Evolutionary conservation across 2,113 vertebrate genomes (phyloP).

Genomic region (Reinhardtius hippoglossoides): DNA sequence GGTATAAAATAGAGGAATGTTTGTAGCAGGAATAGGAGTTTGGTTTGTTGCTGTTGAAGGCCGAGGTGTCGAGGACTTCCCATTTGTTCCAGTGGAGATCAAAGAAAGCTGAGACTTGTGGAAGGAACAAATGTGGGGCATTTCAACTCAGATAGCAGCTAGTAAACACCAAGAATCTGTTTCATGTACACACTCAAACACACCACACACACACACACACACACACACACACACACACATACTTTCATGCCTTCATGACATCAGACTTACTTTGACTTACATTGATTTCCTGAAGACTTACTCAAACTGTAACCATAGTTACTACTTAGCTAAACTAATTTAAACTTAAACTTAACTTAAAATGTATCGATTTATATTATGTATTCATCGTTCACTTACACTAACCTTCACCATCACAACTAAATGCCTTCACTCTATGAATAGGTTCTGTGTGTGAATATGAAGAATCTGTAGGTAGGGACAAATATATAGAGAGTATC

Average conservation of each 20-base stretch:
- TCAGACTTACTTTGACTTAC: background rate
- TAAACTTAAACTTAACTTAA: too few relatives aligned
- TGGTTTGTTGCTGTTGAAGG: slow-evolving; percentile 38
- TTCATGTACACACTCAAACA: slow-evolving; percentile 5
- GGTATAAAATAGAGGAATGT: slow-evolving; percentile 1
- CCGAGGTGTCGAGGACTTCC: slow-evolving; percentile 42
- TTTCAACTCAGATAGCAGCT: slow-evolving; percentile 40
- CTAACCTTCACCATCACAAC: background rate
- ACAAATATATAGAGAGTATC: too few relatives aligned
- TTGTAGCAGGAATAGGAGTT: slow-evolving; percentile 10
- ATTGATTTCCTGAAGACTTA: background rate
- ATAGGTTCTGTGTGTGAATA: too few relatives aligned
- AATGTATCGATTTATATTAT: too few relatives aligned
- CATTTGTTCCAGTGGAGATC: slow-evolving; percentile 64
- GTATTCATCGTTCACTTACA: too few relatives aligned
- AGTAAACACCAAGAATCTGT: slow-evolving; percentile 48
- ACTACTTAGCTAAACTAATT: too few relatives aligned
- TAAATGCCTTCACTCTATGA: background rate
- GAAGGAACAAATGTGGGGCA: slow-evolving; percentile 58
- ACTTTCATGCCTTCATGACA: background rate
- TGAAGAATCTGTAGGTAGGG: too few relatives aligned
- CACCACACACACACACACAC: background rate
- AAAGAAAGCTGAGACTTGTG: slow-evolving; percentile 49
- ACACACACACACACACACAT: background rate
- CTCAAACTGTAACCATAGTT: background rate